A percentile compares a stretch with the other conserved stretches of the same genome.
Evolutionary conservation across 2,113 vertebrate species (phyloP).

Genomic region (Candoia aspera): DNA sequence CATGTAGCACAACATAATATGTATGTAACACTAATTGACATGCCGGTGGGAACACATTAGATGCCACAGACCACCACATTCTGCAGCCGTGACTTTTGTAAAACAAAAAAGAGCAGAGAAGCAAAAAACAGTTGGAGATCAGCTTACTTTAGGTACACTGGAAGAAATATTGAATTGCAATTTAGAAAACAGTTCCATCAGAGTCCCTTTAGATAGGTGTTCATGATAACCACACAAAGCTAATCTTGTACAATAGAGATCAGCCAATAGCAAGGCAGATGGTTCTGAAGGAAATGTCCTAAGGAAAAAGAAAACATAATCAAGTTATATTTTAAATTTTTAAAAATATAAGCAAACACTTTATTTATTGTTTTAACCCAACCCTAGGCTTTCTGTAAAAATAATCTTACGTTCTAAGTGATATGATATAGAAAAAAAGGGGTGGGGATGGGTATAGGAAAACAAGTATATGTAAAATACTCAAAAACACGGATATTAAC

Average conservation of each 20-base stretch:
- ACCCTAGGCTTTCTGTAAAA: neutral
- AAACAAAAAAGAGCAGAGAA: conserved; percentile 34
- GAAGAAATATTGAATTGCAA: conserved; percentile 88
- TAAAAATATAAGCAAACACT: neutral
- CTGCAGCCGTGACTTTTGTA: neutral
- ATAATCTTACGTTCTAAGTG: neutral
- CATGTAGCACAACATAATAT: neutral
- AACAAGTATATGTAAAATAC: neutral
- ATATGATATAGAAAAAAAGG: neutral
- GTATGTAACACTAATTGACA: neutral
- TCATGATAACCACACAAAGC: conserved; percentile 83
- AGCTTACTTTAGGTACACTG: conserved; percentile 85
- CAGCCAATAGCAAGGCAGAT: conserved; percentile 85
- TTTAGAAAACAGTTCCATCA: conserved; percentile 82
- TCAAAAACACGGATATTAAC: neutral
- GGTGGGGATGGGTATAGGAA: neutral
- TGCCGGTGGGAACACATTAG: neutral
- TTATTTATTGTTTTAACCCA: neutral
- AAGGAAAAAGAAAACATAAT: conserved; percentile 32
- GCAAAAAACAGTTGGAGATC: neutral
- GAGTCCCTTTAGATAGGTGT: conserved; percentile 80
- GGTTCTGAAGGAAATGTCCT: conserved; percentile 85
- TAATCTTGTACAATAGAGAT: conserved; percentile 91
- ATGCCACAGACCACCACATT: neutral
- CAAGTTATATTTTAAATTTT: neutral